phyloP scores from a whole-genome alignment of 2,797 vertebrate genomes.

The Alectoris magna region DNA sequence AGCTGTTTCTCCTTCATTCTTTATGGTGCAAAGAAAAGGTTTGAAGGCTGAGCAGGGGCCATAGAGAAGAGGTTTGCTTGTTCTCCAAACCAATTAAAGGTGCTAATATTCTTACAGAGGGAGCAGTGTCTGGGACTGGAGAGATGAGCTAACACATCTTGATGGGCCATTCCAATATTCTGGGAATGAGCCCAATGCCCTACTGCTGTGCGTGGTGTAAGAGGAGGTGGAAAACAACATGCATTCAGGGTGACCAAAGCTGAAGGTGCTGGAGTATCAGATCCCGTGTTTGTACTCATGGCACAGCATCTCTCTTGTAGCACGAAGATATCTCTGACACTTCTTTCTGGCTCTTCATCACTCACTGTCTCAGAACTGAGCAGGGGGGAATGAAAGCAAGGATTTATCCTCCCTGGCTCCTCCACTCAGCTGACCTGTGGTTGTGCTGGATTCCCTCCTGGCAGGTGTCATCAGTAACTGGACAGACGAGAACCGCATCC shows the following conservation, averaged over 20 bases:
- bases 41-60: background rate
- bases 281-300: background rate
- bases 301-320: background rate
- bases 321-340: background rate
- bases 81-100: background rate
- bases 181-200: background rate
- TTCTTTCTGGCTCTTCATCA: background rate
- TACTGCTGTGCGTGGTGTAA: background rate
- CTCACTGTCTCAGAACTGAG: background rate
- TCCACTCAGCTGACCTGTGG: background rate
- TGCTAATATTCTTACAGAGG: background rate
- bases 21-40: background rate
- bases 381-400: background rate
- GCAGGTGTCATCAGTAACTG: constrained; percentile 97
- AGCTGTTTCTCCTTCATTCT: background rate
- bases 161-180: background rate
- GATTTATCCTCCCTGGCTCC: background rate
- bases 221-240: background rate
- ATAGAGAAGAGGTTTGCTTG: background rate
- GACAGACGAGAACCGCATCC: constrained; percentile 91
- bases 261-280: background rate
- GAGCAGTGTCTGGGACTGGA: background rate
- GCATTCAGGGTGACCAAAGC: background rate
- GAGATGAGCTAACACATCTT: background rate
- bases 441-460: constrained; percentile 5